A percentile compares a stretch with the other conserved stretches of the same genome.
Evolutionary conservation across 1,140 invertebrate species (phyloP).

Genomic region (Hydropsyche tenuis): DNA sequence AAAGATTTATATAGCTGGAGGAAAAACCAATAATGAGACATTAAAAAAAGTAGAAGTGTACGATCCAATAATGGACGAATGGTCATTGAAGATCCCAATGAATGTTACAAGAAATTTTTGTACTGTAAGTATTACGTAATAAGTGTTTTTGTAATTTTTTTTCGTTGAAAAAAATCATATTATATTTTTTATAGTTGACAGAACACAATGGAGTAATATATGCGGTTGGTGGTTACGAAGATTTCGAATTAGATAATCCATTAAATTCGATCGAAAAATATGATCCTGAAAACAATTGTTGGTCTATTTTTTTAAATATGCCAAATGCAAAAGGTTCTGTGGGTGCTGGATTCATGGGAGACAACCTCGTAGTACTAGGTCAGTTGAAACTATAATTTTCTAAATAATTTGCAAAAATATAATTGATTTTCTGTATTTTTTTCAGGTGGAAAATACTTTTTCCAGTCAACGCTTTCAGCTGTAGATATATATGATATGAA

Average conservation of each 20-base stretch:
- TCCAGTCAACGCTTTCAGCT: background rate
- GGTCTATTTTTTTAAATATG: background rate
- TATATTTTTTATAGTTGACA: background rate
- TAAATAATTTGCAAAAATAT: background rate
- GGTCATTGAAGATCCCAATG: background rate
- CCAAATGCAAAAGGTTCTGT: background rate
- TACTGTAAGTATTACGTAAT: background rate
- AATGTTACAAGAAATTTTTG: background rate
- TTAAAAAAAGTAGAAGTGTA: background rate
- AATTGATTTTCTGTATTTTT: background rate
- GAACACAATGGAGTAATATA: background rate
- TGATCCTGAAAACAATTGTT: background rate
- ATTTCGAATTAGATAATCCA: background rate
- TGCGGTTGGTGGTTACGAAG: background rate
- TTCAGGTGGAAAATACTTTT: background rate
- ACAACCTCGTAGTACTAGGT: background rate
- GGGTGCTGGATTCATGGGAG: background rate
- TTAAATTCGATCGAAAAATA: background rate
- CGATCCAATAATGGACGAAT: background rate
- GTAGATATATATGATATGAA: background rate
- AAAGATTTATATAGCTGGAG: conserved; percentile 9
- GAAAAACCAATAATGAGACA: background rate
- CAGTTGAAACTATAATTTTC: background rate
- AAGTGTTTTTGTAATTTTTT: no score
- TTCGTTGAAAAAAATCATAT: no score